A percentile compares a stretch with the other conserved stretches of the same genome.
Conservation (phyloP, 64 coral and sea anemone genomes). For the Actinia equina region DNA sequence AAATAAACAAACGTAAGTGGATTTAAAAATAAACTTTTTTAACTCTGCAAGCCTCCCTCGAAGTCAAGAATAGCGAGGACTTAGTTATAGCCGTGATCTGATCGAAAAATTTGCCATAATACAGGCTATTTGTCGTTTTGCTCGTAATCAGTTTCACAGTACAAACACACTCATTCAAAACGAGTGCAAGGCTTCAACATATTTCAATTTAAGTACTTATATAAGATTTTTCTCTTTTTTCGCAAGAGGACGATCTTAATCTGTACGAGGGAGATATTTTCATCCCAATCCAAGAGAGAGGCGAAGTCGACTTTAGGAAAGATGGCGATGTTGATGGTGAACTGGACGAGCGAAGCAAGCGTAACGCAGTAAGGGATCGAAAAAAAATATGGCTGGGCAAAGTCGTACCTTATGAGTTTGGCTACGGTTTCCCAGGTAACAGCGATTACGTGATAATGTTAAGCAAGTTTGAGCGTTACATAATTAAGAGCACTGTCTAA, state of each 20-base stretch:
- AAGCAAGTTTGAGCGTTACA: background rate
- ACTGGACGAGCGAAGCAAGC: background rate
- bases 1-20: conserved; percentile 7
- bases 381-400: conserved; percentile 8
- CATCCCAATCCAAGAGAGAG: background rate
- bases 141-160: too few relatives aligned
- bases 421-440: conserved; percentile 19
- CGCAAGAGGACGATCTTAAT: conserved; percentile 3
- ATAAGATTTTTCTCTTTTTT: background rate
- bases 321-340: conserved; percentile 16
- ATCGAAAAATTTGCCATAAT: too few relatives aligned
- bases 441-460: background rate
- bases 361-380: conserved; percentile 15
- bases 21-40: background rate
- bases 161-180: too few relatives aligned
- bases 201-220: background rate
- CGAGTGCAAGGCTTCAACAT: background rate
- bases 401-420: conserved; percentile 17
- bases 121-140: too few relatives aligned
- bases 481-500: too few relatives aligned
- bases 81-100: too few relatives aligned
- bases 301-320: background rate
- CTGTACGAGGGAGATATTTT: conserved; percentile 17
- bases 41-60: background rate
- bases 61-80: too few relatives aligned